phyloP scores from a whole-genome alignment of 2,113 vertebrate genomes.

The Strigops habroptila region DNA sequence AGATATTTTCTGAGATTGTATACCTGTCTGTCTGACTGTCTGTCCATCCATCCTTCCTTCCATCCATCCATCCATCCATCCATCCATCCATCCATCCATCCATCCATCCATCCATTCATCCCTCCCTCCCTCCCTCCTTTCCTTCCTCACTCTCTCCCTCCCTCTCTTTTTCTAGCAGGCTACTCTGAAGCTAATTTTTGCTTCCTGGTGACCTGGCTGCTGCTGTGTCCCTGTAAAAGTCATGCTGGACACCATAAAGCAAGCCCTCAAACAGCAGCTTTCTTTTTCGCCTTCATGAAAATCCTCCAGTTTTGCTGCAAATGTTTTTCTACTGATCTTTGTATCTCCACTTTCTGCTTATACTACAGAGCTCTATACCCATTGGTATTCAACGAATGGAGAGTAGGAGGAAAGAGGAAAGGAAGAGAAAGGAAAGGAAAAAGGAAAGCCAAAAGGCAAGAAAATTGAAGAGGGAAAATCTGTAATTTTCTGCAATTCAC shows the following conservation, averaged over 20 bases:
- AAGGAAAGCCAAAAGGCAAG: not conserved
- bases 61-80: too few relatives aligned
- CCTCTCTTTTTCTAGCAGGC: not conserved
- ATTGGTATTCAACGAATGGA: not conserved
- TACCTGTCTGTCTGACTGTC: too few relatives aligned
- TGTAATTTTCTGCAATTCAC: not conserved
- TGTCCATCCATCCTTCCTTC: not conserved
- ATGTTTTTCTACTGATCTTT: not conserved
- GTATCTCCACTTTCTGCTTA: not conserved
- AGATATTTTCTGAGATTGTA: not conserved
- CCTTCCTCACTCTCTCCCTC: not conserved
- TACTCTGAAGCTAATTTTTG: not conserved
- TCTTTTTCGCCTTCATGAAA: not conserved
- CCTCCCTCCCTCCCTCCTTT: not conserved
- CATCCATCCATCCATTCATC: not conserved
- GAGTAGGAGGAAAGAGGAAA: not conserved
- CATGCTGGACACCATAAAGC: not conserved
- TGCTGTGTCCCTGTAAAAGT: not conserved
- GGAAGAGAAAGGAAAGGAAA: not conserved
- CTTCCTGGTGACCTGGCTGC: not conserved
- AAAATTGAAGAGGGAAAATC: not conserved
- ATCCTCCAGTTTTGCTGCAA: not conserved
- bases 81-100: too few relatives aligned
- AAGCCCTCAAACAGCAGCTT: not conserved
- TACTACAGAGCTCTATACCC: not conserved